Evolutionary conservation across 2,888 invertebrate genomes (phyloP), one percentile per base, ranked within the genome.

Genomic region (Melinaea menophilus): DNA sequence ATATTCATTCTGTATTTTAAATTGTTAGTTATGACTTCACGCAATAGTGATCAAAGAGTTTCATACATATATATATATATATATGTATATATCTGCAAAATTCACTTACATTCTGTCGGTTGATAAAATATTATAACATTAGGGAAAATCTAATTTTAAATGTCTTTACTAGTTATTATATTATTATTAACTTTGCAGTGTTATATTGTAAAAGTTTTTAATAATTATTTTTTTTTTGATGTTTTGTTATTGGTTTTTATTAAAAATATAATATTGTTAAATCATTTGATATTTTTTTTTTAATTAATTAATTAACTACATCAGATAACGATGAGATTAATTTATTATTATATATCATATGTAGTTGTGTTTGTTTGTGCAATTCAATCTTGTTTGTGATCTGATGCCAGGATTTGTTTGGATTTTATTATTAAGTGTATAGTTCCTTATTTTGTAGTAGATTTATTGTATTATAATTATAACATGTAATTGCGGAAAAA

Each of bases 381-480:
- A 88, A 88, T 86, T 51, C 84, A 81, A 81, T 86, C 81, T 79
- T 79, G 85, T 88, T 86, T 88, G 90, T 88, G 90, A 90, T 90
- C 90, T 88, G 88, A 89, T 85, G 86, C 81, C 80, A 83, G 84
- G 79, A 80, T 84, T 86, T 78, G 78, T 87, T 86, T 88, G 79
- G 75, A 65, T 84, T 84, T 86, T 85, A 84, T 22, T 79, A 79
- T 79, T 90, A 85, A 84, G 84, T 84, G 79, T 85, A 87, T 88
- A 88, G 90, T 90, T 90, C 90, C 90, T 90, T 90, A 86, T 85
- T 86, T 85, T 80, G 75, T 90, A 88, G 75, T 90, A 88, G 87
- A 73, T 76, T 78, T 84, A 83, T 22, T 79, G 75, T 83, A 80
- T 77, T 78, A 22, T 81, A 51, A 51, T 51, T 31, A 22, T 22